Evolutionary conservation across 2,888 invertebrate genomes (phyloP), one percentile per base, ranked within the genome.

Genomic region (Xiphydria camelus): DNA sequence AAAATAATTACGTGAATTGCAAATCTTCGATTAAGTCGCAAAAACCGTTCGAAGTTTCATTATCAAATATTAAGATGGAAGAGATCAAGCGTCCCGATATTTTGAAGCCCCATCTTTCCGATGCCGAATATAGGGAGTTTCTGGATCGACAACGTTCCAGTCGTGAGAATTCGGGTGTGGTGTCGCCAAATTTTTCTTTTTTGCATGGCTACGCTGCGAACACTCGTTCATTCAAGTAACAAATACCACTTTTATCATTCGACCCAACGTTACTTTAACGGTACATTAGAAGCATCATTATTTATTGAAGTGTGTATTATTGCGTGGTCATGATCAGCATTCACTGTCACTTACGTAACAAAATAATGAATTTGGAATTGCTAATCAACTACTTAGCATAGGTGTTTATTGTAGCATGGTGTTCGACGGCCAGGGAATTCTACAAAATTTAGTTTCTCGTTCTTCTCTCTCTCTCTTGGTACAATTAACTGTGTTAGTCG

Each of bases 121-220:
- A 57, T 23, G 29, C 49, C 26, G 38, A 59, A 29, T 54, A 57
- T 19, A 39, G 34, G 18, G 45, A 45, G 43, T 51, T 53, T 31
- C 46, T 57, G 36, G 42, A 34, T 3, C 47, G 22, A 15, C 51
- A 38, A 49, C 19, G 21, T 10, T 21, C 7, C 18, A 32, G 3
- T 29, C 9, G 17, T 2, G 47, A 36, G 19, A 43, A 15, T 15
- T 29, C 47, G 4, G 20, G 23, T 31, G 19, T 31, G 1, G 36
- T 45, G n/a, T 18, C 41, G 21, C 49, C 51, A 32, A 63, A 64
- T 49, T 39, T 41, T 20, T 64, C 62, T 15, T 64, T 62, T 34
- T 49, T 65, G 60, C 68, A 70, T 67, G 64, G 57, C 53, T 60
- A 60, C 41, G 51, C n/a, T n/a, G n/a, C 55, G 31, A 57, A 31